Percentiles rank a stretch among this genome's conserved stretches.
Conservation (phyloP, 1,140 invertebrate genomes). For the Drosophila carrolli region DNA sequence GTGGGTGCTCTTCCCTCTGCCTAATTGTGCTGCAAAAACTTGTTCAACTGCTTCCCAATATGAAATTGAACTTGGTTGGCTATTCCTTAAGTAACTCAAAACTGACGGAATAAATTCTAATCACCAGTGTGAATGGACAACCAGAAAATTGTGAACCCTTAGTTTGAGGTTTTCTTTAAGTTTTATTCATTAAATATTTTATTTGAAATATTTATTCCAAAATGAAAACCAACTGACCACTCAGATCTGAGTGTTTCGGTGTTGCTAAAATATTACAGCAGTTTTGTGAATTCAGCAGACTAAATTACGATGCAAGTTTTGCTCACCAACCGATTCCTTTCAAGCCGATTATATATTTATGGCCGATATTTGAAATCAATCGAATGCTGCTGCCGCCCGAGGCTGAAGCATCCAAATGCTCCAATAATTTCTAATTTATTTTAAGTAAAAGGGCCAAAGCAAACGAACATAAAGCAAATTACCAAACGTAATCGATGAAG, state of each 20-base stretch:
- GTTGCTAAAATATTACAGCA: too few relatives aligned
- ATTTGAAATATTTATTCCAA: too few relatives aligned
- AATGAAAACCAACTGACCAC: too few relatives aligned
- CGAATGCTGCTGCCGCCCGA: conserved; percentile 18
- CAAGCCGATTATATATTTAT: conserved; percentile 67
- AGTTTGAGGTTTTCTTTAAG: too few relatives aligned
- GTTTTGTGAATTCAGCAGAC: too few relatives aligned
- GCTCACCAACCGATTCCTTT: conserved; percentile 10
- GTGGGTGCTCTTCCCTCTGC: background rate
- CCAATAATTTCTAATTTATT: conserved; percentile 82
- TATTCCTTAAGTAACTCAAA: conserved; percentile 9
- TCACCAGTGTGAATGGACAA: conserved; percentile 4
- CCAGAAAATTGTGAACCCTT: background rate
- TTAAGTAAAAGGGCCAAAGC: conserved; percentile 64
- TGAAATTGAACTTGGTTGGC: conserved; percentile 2
- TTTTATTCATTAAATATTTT: too few relatives aligned
- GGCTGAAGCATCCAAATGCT: conserved; percentile 55
- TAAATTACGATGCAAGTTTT: conserved; percentile 2
- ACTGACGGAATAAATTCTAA: conserved; percentile 11
- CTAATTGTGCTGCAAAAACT: conserved; percentile 8
- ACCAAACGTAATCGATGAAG: conserved; percentile 68
- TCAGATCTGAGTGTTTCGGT: too few relatives aligned
- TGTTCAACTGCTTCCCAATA: background rate
- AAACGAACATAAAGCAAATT: conserved; percentile 76
- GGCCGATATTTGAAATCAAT: conserved; percentile 63